phyloP scores from a whole-genome alignment of 1,140 invertebrate species.

The Scaptomyza hsui region DNA sequence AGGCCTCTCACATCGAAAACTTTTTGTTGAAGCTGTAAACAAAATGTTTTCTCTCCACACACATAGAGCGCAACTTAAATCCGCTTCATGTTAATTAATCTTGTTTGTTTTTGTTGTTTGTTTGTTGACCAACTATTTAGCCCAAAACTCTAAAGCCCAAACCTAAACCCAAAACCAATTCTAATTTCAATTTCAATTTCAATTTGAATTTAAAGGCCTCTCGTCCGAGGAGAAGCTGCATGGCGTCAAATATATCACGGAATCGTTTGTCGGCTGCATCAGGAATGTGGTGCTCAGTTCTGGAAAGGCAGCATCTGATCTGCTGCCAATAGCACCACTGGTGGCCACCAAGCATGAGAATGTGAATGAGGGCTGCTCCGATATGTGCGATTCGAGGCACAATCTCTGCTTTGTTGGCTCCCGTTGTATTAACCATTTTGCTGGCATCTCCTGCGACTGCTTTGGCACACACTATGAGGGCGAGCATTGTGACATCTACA shows the following conservation, averaged over 20 bases:
- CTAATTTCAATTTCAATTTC: constrained; percentile 22
- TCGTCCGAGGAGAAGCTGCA: constrained; percentile 93
- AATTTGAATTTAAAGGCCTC: constrained; percentile 86
- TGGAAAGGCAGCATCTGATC: constrained; percentile 91
- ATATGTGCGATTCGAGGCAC: constrained; percentile 91
- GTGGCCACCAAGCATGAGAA: constrained; percentile 94
- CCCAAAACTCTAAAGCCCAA: neutral
- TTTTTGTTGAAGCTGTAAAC: constrained; percentile 59
- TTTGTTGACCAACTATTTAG: constrained; percentile 38
- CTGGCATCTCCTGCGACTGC: constrained; percentile 93
- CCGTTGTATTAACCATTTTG: constrained; percentile 95
- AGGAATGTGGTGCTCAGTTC: constrained; percentile 92
- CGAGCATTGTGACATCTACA: constrained; percentile 94
- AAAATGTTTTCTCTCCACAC: constrained; percentile 57
- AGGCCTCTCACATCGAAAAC: constrained; percentile 56
- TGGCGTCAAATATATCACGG: constrained; percentile 95
- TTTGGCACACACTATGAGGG: constrained; percentile 96
- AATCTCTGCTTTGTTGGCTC: constrained; percentile 93
- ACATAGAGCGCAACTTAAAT: constrained; percentile 43
- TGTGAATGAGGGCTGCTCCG: constrained; percentile 92
- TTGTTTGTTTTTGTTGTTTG: constrained; percentile 40
- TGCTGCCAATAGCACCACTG: constrained; percentile 90
- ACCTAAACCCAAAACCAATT: constrained; percentile 12
- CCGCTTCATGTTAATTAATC: constrained; percentile 78
- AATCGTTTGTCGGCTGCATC: constrained; percentile 96